Evolutionary conservation across 2,113 vertebrate species (phyloP), one percentile per base, ranked within the genome.

Genomic region (Paracanthobrama guichenoti): DNA sequence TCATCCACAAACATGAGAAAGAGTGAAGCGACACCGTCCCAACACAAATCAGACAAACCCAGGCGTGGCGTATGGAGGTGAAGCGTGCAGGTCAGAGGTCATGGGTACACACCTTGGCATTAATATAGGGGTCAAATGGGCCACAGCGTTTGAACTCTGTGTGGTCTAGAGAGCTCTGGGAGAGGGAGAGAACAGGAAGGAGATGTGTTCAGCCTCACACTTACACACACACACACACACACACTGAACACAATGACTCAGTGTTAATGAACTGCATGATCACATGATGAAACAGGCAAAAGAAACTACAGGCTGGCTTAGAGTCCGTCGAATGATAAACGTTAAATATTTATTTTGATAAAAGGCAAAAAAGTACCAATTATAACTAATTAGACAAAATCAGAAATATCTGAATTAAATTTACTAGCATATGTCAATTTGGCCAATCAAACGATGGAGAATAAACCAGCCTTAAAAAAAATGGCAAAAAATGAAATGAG

Each of bases 61-160:
- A 82, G 48, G 28, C 16, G 8, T 28, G 42, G 57, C 35, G 12
- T 26, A 7, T 16, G 3, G 50, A 53, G 26, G n/a, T 16, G 12
- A 48, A 53, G 73, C 74, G 91, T 87, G 83, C 79, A 81, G 16
- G 85, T 84, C 85, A 89, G 14, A 92, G 92, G 91, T 90, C 91
- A 78, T 87, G 92, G 92, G 96, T 99, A 99, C 98, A 98, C 97
- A 99, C 98, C 97, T 99, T 99, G 96, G 98, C 97, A 95, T 99
- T 99, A 97, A 98, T 97, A 99, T 98, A 98, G 92, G 97, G 97
- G 94, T 99, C 97, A 99, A 99, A 99, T 91, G 98, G 98, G 96
- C 98, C 98, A 94, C 97, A 97, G 96, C 98, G 98, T 97, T 99
- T 99, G 96, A 98, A 96, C 96, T 99, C 98, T 97, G 95, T 98